Evolutionary conservation across 2,888 invertebrate species (phyloP).

Genomic region (Parascotia fuliginaria): DNA sequence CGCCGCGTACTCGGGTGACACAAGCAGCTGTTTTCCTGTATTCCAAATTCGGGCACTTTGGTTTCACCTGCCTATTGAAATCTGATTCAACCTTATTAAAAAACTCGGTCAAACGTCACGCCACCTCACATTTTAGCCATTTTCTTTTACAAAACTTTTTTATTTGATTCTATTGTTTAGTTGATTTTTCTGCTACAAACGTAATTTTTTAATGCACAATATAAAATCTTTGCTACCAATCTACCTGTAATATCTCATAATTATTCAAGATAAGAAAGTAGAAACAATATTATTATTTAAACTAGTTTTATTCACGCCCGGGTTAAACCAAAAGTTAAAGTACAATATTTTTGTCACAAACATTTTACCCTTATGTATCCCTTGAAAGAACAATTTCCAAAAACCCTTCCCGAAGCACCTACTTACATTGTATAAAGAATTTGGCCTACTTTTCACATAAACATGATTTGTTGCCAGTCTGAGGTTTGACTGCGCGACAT

Average conservation of each 20-base stretch:
- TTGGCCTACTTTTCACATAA: constrained; percentile 2
- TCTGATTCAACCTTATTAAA: constrained; percentile 12
- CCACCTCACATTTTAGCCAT: too few species aligned
- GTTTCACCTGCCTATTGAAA: constrained; percentile 12
- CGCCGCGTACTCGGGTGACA: constrained; percentile 3
- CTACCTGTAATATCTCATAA: too few species aligned
- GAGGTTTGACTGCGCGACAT: not conserved
- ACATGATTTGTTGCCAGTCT: not conserved
- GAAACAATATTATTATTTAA: not conserved
- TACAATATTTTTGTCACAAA: constrained; percentile 6
- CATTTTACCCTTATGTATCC: not conserved
- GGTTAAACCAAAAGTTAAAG: constrained; percentile 3
- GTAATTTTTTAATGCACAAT: too few species aligned
- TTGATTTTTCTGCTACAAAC: too few species aligned
- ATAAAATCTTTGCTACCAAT: too few species aligned
- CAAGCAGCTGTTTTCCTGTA: constrained; percentile 2
- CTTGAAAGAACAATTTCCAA: constrained; percentile 2
- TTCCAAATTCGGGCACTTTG: constrained; percentile 2
- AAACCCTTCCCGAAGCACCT: constrained; percentile 5
- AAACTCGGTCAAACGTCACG: not conserved
- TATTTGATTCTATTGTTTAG: too few species aligned
- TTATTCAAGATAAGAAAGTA: too few species aligned
- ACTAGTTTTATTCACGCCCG: not conserved
- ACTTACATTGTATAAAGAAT: constrained; percentile 1
- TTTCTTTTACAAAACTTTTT: too few species aligned